These are phyloP conservation scores for Mystacides longicornis DNA, from an alignment of 2,888 invertebrate species.

Conservation along the genomic window DNA sequence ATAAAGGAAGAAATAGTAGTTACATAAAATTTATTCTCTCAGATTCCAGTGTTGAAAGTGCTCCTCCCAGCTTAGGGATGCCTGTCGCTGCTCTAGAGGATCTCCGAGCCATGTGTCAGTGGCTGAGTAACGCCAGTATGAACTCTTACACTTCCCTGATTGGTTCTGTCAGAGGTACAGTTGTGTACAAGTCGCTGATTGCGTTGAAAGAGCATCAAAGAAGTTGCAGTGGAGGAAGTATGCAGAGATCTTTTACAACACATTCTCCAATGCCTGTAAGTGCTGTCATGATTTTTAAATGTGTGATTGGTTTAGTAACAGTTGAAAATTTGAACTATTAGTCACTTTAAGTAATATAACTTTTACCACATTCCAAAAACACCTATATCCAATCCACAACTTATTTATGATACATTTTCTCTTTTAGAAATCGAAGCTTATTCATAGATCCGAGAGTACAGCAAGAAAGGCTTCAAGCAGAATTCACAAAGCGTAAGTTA, in stretches of 20 bases:
- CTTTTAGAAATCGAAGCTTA: conserved; percentile 58
- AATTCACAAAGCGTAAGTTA: conserved; percentile 69
- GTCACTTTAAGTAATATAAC: neutral
- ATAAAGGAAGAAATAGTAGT: neutral
- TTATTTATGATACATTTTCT: conserved; percentile 7
- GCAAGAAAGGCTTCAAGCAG: conserved; percentile 71
- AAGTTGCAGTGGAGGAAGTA: conserved; percentile 41
- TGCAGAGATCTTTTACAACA: conserved; percentile 23
- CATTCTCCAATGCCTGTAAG: conserved; percentile 28
- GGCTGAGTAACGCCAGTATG: conserved; percentile 63
- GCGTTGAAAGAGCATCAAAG: conserved; percentile 74
- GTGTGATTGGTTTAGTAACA: no score
- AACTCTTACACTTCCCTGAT: conserved; percentile 35
- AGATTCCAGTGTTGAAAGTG: conserved; percentile 46
- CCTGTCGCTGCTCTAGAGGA: conserved; percentile 48
- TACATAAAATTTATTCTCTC: neutral
- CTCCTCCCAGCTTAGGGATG: conserved; percentile 24
- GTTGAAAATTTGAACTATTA: no score
- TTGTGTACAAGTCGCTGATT: conserved; percentile 66
- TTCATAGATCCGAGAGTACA: conserved; percentile 67
- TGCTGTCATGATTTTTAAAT: neutral
- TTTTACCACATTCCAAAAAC: neutral
- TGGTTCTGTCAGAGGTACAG: conserved; percentile 58
- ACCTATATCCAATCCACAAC: conserved; percentile 5
- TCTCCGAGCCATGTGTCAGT: conserved; percentile 71